Evolutionary conservation across 2,888 invertebrate species (phyloP).

Genomic region (Drosophila subsilvestris): DNA sequence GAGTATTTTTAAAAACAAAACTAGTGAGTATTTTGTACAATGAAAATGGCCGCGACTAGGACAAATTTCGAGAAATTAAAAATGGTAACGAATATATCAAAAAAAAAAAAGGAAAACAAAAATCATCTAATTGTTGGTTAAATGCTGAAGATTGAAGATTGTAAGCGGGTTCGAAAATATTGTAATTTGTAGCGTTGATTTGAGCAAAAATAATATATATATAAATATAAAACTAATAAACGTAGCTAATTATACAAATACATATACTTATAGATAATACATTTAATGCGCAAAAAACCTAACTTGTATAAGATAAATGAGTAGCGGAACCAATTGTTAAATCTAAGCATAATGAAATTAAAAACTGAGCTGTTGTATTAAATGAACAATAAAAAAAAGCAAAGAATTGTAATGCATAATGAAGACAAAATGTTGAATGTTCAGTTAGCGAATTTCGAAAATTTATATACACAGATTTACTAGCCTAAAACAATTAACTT

Average conservation of each 20-base stretch:
- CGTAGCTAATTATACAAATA: constrained; percentile 61
- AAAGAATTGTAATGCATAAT: constrained; percentile 3
- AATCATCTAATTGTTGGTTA: constrained; percentile 70
- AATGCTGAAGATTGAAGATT: constrained; percentile 73
- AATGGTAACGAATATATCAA: constrained; percentile 62
- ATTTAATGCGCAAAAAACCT: constrained; percentile 45
- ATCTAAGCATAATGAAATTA: constrained; percentile 62
- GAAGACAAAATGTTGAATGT: constrained; percentile 23
- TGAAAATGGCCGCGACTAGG: constrained; percentile 56
- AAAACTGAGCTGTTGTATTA: constrained; percentile 73
- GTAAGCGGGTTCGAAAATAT: constrained; percentile 46
- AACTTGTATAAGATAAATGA: constrained; percentile 61
- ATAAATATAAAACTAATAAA: constrained; percentile 55
- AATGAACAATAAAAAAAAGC: constrained; percentile 68
- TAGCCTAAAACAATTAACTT: background rate
- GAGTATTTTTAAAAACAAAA: constrained; percentile 69
- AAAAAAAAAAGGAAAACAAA: constrained; percentile 25
- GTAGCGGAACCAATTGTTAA: constrained; percentile 82
- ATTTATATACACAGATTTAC: constrained; percentile 6
- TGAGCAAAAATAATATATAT: constrained; percentile 48
- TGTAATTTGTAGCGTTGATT: constrained; percentile 69
- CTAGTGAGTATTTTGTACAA: constrained; percentile 70
- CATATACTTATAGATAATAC: constrained; percentile 37
- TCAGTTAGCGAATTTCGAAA: constrained; percentile 29
- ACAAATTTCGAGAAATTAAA: constrained; percentile 11